Base-by-base conservation (phyloP, 2,888 invertebrate species). In the Myopa tessellatipennis region DNA sequence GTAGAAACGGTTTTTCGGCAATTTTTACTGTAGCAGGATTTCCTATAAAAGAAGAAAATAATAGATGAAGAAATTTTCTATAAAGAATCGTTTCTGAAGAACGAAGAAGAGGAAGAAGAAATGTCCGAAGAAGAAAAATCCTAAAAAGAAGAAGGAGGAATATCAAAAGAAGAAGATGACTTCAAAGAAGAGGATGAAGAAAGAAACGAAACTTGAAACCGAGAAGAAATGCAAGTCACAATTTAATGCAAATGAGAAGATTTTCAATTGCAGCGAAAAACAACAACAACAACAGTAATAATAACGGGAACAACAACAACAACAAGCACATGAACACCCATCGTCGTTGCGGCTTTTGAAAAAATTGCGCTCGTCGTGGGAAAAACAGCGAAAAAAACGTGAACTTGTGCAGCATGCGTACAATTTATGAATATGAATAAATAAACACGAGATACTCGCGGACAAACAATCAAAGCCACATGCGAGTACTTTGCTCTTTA, bases 341-440 rank as follows among this genome's bases (percentile, higher is more conserved):
- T 8, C 65, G 16, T n/a, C 63, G 40, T 38, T 58, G 58, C 36
- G 71, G 10, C n/a, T 52, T 16, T 58, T 75, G 75, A 45, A 52
- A 75, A 69, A 75, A 75, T 74, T 69, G 58, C 58, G 69, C 68
- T 12, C 55, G 68, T 68, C 75, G 75, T 75, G 75, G 75, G 75
- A 75, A 81, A 84, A 82, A 82, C 60, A 75, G 75, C 81, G 71
- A 78, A 80, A 80, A 79, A 82, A 81, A 79, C 16, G 60, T 34
- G 75, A 45, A 26, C 58, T 68, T 75, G 60, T 58, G 40, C 75
- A 75, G 75, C 60, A 40, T 69, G 68, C 75, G 79, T 78, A 79
- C 79, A 84, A 83, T 82, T 82, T 85, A 84, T 85, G 85, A 85
- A 85, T 85, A 85, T 85, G 85, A 85, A 85, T 85, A 85, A 85